Evolutionary conservation across 2,888 invertebrate species (phyloP).

Genomic region (Gryllus longicercus): DNA sequence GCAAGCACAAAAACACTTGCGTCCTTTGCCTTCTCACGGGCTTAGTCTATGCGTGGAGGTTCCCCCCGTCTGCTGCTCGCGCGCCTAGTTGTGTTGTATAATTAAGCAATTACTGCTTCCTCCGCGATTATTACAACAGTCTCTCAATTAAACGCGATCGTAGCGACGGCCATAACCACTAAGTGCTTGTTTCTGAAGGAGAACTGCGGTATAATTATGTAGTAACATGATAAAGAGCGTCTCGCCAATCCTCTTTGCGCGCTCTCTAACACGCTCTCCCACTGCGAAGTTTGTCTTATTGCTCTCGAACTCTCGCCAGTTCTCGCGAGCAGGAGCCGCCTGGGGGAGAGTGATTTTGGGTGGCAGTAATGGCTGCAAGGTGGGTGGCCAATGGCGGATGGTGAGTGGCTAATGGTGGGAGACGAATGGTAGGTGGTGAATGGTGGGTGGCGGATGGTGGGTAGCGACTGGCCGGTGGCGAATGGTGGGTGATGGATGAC

Average conservation of each 20-base stretch:
- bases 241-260: background rate
- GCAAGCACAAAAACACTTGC: no score
- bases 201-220: constrained; percentile 2
- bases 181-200: constrained; percentile 9
- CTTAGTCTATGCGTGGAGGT: no score
- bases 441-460: no score
- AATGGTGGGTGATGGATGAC: no score
- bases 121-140: background rate
- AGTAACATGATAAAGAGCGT: constrained; percentile 7
- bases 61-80: no score
- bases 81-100: background rate
- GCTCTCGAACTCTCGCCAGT: background rate
- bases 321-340: no score
- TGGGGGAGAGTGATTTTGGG: no score
- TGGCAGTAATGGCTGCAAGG: no score
- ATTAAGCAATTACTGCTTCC: constrained; percentile 4
- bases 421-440: no score
- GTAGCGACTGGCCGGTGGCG: no score
- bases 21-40: no score
- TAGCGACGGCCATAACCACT: background rate
- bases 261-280: background rate
- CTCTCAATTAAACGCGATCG: background rate
- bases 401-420: rapidly evolving
- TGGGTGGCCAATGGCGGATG: no score
- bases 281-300: background rate